Evolutionary conservation across 1,140 invertebrate species (phyloP), one percentile per base, ranked within the genome.

Genomic region (Hormaphis cornu): DNA sequence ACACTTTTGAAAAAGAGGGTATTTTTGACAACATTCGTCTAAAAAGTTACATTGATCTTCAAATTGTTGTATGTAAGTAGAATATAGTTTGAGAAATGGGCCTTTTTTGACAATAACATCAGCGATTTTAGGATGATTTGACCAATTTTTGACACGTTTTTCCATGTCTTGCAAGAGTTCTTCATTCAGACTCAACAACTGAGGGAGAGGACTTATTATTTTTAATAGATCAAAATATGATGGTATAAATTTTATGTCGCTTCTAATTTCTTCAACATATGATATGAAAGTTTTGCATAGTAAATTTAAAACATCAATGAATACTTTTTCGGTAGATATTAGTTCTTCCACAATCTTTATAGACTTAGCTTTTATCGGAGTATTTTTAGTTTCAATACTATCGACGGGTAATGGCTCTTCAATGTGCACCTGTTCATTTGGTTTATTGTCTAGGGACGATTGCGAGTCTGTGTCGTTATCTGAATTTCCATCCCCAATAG

Each of bases 81-180:
- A 84, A 72, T 89, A 89, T 73, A 89, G 80, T 77, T 89, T 89
- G 0, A 89, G 78, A 76, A 89, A 90, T 2, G 87, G 87, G 24
- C 87, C 88, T 75, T 87, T 88, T 74, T 83, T 85, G 16, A 88
- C 84, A 77, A 89, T 86, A 16, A 89, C 83, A 77, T 89, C 87
- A n/a, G 87, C 82, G 69, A 90, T 84, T 77, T 82, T 82, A 6
- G 81, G 80, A 71, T 81, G 76, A 20, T 77, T 74, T 14, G 82
- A 78, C 87, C 87, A 89, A 66, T 81, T 79, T 37, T 81, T 75
- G 72, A 89, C 81, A 71, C 88, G 78, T 22, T 80, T 78, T 72
- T 85, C 81, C 24, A 89, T 76, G 76, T 89, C 86, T 24, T 80
- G 79, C 8, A 89, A 76, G 2, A 89, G 76, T 72, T 85, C 85